phyloP scores from a whole-genome alignment of 2,113 vertebrate species.

The Macroglossus sobrinus region DNA sequence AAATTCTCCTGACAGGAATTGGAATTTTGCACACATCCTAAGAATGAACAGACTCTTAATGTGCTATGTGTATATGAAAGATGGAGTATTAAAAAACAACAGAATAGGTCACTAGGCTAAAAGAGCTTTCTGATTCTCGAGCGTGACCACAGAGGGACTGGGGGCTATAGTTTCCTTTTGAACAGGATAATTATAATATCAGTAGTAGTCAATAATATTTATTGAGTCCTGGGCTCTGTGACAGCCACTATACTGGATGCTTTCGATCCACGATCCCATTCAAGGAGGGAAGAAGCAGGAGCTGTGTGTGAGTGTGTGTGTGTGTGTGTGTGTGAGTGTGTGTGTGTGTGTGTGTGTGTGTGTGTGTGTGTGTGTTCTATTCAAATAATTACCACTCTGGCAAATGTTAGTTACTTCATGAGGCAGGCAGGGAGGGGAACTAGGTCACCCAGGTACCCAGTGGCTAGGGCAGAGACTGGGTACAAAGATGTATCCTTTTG shows the following conservation, averaged over 20 bases:
- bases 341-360: too few relatives aligned
- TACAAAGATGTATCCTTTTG: slow-evolving; percentile 5
- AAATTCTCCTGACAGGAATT: slow-evolving; percentile 73
- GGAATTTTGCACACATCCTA: slow-evolving; percentile 70
- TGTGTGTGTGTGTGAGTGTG: too few relatives aligned
- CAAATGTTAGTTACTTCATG: neutral
- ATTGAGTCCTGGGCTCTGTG: neutral
- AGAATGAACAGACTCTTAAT: slow-evolving; percentile 73
- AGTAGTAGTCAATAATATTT: neutral
- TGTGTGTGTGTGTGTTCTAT: neutral
- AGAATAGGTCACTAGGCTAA: slow-evolving; percentile 22
- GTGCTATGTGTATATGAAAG: slow-evolving; percentile 48
- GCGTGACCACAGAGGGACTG: neutral
- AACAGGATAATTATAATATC: neutral
- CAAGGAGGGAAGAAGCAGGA: neutral
- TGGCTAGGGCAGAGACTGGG: neutral
- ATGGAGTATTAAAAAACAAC: neutral
- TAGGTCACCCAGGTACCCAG: neutral
- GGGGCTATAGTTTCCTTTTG: neutral
- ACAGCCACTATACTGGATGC: neutral
- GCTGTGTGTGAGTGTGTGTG: too few relatives aligned
- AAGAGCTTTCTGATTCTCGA: neutral
- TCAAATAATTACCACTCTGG: neutral
- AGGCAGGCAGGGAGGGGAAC: neutral
- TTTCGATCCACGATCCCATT: neutral